Evolutionary conservation across 2,888 invertebrate genomes (phyloP), one percentile per base, ranked within the genome.

Genomic region (Lutraria lutraria): DNA sequence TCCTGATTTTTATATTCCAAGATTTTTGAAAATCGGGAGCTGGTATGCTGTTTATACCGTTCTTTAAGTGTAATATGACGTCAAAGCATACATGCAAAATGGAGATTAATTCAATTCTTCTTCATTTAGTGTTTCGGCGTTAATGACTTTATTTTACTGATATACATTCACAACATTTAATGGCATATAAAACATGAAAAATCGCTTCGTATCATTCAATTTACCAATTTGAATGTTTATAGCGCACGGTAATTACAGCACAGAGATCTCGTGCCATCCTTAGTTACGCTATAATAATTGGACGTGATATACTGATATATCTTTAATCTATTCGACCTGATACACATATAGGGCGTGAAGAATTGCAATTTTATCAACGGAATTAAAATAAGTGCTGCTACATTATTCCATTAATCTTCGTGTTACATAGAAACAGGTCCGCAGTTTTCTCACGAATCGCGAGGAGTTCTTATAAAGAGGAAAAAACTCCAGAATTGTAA

Each of bases 301-400:
- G 15, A 76, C 31, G 29, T 76, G 76, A 76, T 76, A 3, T 31
- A 76, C 34, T 19, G 76, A 34, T 76, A 76, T 76, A 76, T 76
- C 29, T 34, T 8, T 76, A 34, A 76, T 76, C 76, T 76, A 76
- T 31, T 34, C 76, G 76, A 76, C 76, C 76, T 34, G 31, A 25
- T 76, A 76, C 76, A 76, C 76, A 76, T 76, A 76, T 25, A 76
- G 31, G 76, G 76, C 76, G 76, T 76, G 76, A 76, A 76, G 76
- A 76, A 76, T 76, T 76, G 19, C 76, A 76, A 76, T 76, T 76
- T 25, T 76, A 76, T 76, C 34, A 76, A 31, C 76, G 34, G 76
- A 76, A 76, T 76, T 76, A 76, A 76, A 76, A 76, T 76, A 76
- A 76, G 76, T 76, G 34, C 31, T 76, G 76, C 76, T 31, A 31